Conservation (phyloP, 2,797 vertebrate genomes). For the Alectoris magna region DNA sequence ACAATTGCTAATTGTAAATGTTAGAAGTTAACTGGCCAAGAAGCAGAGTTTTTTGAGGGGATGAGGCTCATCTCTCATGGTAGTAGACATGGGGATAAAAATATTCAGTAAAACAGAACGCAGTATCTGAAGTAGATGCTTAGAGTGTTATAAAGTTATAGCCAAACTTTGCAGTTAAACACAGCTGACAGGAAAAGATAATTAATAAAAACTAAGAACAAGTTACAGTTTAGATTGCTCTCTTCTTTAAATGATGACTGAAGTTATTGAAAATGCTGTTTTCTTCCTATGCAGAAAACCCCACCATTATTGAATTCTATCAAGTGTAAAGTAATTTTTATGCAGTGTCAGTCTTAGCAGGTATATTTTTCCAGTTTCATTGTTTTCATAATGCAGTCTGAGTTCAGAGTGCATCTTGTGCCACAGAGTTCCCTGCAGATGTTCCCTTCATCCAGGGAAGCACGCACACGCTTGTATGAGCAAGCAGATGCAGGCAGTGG, state of each 20-base stretch:
- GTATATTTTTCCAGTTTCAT: neutral
- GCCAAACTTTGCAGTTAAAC: neutral
- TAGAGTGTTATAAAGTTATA: neutral
- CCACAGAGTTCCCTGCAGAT: neutral
- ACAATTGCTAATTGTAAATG: neutral
- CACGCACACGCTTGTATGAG: neutral
- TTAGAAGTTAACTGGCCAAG: neutral
- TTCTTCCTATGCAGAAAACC: neutral
- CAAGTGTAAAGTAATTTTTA: neutral
- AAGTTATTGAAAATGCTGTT: neutral
- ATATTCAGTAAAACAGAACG: neutral
- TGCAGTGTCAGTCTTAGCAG: neutral
- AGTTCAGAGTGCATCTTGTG: neutral
- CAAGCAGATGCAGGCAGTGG: neutral
- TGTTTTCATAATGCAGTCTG: neutral
- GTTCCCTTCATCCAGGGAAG: neutral
- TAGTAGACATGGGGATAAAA: neutral
- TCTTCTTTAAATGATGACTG: neutral
- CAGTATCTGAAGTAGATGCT: neutral
- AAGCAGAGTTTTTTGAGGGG: neutral
- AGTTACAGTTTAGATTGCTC: neutral
- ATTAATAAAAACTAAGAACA: neutral
- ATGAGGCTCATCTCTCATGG: neutral
- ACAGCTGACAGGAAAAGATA: neutral
- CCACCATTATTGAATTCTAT: too few relatives aligned